Evolutionary conservation across 2,888 invertebrate species (phyloP), one percentile per base, ranked within the genome.

Genomic region (Mythimna ferrago): DNA sequence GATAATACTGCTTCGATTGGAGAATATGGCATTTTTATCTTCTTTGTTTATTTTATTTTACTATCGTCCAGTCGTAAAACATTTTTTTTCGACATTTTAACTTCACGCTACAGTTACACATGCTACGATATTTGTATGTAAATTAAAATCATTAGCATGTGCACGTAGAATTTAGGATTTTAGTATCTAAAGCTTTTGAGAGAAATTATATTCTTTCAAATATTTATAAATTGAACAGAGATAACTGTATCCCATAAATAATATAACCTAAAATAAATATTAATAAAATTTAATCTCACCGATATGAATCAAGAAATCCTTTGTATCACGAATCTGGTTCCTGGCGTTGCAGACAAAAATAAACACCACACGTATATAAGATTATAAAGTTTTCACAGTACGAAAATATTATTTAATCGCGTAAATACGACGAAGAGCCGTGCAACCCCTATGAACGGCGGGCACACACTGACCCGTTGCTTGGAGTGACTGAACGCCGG

Each of bases 381-480:
- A 76, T 71, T 71, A 82, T 80, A 73, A 76, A 80, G 70, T 80
- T 66, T 77, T 73, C 84, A 87, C 89, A 75, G 69, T 77, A 68
- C 85, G 85, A 76, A 80, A 87, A 80, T 86, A 85, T 88, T 85
- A 83, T 83, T 73, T 51, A 77, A 65, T 86, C 88, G 91, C 89
- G 86, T 86, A 80, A 78, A 70, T 83, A 73, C 71, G 72, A 82
- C 65, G 80, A 78, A 82, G 87, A 85, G 87, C 86, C 91, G 89
- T 90, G 89, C 89, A 88, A 80, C 80, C 89, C 79, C 77, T 88
- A 78, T 88, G 85, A 87, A 87, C 81, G 90, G 89, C 92, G 88
- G 85, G 76, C 89, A 90, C 90, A 89, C 86, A 93, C 94, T 94
- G 94, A 76, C 83, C 86, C 67, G 71, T 60, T 73, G 71, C 66